Evolutionary conservation across 2,797 vertebrate genomes (phyloP).

Genomic region (Poecilia picta): DNA sequence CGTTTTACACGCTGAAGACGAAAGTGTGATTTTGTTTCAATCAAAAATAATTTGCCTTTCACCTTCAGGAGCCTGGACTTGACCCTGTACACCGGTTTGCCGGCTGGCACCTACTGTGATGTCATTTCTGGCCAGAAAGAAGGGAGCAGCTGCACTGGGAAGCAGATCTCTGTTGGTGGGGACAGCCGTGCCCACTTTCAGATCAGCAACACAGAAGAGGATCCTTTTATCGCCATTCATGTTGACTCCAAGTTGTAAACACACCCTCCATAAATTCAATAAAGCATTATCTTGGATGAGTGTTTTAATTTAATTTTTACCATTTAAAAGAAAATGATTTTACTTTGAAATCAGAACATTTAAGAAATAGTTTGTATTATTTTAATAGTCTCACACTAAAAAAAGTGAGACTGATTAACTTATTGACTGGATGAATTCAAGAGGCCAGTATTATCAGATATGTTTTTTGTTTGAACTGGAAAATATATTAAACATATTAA

Average conservation of each 20-base stretch:
- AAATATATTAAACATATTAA: background rate
- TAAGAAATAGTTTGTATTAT: background rate
- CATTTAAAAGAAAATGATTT: background rate
- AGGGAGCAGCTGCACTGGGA: constrained; percentile 82
- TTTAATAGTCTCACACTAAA: background rate
- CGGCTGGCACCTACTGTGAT: constrained; percentile 89
- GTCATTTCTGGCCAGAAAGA: constrained; percentile 91
- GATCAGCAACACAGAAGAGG: constrained; percentile 86
- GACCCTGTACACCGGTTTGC: constrained; percentile 86
- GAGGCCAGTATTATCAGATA: background rate
- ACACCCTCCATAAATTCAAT: background rate
- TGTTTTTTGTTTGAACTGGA: background rate
- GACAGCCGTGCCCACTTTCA: constrained; percentile 84
- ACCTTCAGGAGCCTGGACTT: constrained; percentile 80
- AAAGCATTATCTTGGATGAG: background rate
- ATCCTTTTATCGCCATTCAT: constrained; percentile 89
- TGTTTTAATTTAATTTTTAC: background rate
- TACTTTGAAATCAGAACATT: background rate
- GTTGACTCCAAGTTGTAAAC: constrained; percentile 82
- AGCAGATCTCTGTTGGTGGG: constrained; percentile 78
- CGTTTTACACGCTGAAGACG: background rate
- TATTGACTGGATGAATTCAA: background rate
- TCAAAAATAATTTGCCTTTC: background rate
- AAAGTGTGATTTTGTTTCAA: background rate
- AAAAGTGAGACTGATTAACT: background rate